Evolutionary conservation across 2,113 vertebrate genomes (phyloP), one percentile per base, ranked within the genome.

Genomic region (Lipotes vexillifer): DNA sequence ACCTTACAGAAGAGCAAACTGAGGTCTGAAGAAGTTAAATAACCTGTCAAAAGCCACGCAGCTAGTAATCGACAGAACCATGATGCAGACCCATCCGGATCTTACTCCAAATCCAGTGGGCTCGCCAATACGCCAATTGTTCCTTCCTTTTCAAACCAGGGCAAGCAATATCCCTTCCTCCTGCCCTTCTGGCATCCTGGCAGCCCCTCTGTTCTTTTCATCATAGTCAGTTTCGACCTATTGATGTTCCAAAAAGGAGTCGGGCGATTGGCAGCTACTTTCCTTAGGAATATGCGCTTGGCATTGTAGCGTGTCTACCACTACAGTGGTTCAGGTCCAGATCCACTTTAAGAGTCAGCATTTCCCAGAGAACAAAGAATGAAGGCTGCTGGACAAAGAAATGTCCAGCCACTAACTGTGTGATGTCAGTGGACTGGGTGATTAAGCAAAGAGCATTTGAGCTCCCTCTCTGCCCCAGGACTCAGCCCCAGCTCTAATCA

Each of bases 341-440:
- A 84, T 59, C 31, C 68, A 66, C 29, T 71, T 38, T 46, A 46
- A 55, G 57, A 87, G 61, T 57, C 61, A 92, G 55, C 11, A 71
- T 80, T 75, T 88, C 63, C 6, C 80, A 93, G 61, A 88, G 59
- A 94, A 90, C 46, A 77, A 78, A 31, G 49, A 93, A 93, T 86
- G 55, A 94, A 89, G 9, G 9, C 61, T 83, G 20, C 38, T 46
- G 31, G 33, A 65, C 66, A 66, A 89, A 95, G 55, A 61, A 69
- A 83, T 15, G 4, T 23, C n/a, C 49, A 63, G 20, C 55, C 31
- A 82, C 15, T n/a, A 27, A 83, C 0, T 38, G 12, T 25, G 8
- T 59, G 78, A 57, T 52, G 33, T 55, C 15, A n/a, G 20, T 49
- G 29, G 78, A 8, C n/a, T 44, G 8, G 33, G 61, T 29, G 33